Base-by-base conservation (phyloP, 2,797 vertebrate genomes). In the Rhincodon typus region DNA sequence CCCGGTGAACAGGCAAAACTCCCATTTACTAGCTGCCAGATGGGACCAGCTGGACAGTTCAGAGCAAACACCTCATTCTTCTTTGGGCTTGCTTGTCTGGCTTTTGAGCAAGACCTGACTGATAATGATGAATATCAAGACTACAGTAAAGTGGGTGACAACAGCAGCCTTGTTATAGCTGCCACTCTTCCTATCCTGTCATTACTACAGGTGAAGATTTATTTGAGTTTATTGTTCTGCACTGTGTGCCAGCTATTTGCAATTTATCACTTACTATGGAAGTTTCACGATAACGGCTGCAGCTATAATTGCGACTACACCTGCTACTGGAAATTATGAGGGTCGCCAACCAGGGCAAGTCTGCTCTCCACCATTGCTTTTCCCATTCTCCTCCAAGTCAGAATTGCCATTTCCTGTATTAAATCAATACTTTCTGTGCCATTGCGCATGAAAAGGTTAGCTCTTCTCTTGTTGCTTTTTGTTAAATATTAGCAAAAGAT, bases 151-250 rank as follows among this genome's bases (percentile, higher is more conserved):
- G 98, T 98, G 98, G 98, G 98, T 97, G 98, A 98, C 98, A 98
- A 98, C 97, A 97, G 97, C 97, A 97, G 98, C 98, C 98, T 98
- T 98, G 98, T 98, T 98, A 98, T 98, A 98, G 97, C 98, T 98
- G 98, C 98, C 98, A 98, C 97, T 98, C 98, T 98, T 98, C 97
- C 96, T 95, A 97, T 98, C 97, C 98, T 98, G 98, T 98, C 98
- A 98, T 98, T 98, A 98, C 98, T 98, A 98, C 98, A 98, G 97
- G 97, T 97, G 98, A 98, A 98, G 98, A 98, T 98, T 98, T 98
- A 98, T 98, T 98, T 98, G 98, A 97, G 98, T 98, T 98, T 98
- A 98, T 97, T 98, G 97, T 98, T 97, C 98, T 98, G 97, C 97
- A 97, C 97, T 86, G 95, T 97, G 97, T 97, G 95, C 97, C 96